phyloP scores from a whole-genome alignment of 2,113 vertebrate species.

The Scomber japonicus region DNA sequence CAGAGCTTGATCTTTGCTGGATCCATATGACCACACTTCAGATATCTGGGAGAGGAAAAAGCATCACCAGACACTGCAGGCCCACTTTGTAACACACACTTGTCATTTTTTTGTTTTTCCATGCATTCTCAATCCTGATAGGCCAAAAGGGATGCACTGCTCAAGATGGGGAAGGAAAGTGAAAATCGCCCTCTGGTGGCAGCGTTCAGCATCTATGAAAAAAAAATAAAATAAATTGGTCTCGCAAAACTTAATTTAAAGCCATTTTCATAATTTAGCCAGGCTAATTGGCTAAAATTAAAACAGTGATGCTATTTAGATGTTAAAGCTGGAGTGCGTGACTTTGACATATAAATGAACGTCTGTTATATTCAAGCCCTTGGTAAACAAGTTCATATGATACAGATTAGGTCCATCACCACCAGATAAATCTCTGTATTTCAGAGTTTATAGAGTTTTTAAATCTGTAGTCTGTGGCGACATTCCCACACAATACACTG shows the following conservation, averaged over 20 bases:
- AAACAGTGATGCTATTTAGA: background rate
- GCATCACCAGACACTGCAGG: background rate
- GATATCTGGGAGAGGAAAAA: too few species aligned
- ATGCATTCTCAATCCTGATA: slow-evolving; percentile 67
- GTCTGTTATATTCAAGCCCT: too few species aligned
- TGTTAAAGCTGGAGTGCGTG: too few species aligned
- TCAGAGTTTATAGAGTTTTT: too few species aligned
- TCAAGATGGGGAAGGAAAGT: slow-evolving; percentile 50
- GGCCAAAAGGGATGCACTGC: slow-evolving; percentile 65
- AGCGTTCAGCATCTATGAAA: background rate
- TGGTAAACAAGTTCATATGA: too few species aligned
- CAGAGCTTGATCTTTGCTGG: too few species aligned
- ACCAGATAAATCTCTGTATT: too few species aligned
- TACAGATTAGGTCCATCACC: too few species aligned
- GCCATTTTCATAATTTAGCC: background rate
- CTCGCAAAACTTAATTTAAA: background rate
- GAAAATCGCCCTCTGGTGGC: slow-evolving; percentile 30
- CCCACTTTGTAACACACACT: slow-evolving; percentile 35
- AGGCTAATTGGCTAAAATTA: background rate
- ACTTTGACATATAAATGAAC: too few species aligned
- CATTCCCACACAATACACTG: too few species aligned
- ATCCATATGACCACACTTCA: too few species aligned
- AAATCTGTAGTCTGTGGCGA: too few species aligned
- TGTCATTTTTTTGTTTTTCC: slow-evolving; percentile 27
- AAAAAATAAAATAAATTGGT: background rate